Evolutionary conservation across 2,888 invertebrate genomes (phyloP).

Genomic region (Folsomia manolachei): DNA sequence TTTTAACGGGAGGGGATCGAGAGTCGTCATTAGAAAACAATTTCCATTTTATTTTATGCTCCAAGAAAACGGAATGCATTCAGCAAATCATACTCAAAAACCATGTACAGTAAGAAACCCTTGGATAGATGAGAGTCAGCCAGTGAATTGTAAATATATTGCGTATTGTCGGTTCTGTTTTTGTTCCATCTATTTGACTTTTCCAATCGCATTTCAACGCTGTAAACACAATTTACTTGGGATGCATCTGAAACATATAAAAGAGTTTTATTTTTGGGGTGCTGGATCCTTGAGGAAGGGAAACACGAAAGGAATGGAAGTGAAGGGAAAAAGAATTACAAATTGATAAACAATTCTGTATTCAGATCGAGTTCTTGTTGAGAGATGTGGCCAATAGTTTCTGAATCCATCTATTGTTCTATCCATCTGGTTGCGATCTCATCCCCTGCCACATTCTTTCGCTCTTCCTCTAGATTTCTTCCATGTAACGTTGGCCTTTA

Average conservation of each 20-base stretch:
- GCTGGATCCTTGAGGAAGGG: background rate
- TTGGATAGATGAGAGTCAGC: too few species aligned
- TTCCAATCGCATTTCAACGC: background rate
- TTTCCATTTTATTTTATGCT: background rate
- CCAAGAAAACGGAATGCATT: too few species aligned
- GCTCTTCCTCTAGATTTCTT: background rate
- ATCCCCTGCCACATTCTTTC: constrained; percentile 2
- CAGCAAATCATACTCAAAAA: too few species aligned
- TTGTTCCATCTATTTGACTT: background rate
- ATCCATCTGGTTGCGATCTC: background rate
- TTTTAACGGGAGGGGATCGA: background rate
- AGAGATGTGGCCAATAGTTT: constrained; percentile 10
- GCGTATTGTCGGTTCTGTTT: background rate
- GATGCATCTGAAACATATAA: constrained; percentile 12
- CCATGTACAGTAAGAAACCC: background rate
- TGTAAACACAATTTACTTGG: constrained; percentile 11
- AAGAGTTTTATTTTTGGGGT: background rate
- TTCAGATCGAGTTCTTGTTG: constrained; percentile 15
- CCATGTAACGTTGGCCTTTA: constrained; percentile 14
- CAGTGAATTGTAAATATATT: too few species aligned
- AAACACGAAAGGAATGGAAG: background rate
- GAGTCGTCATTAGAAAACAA: constrained; percentile 2
- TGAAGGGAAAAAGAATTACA: constrained; percentile 20
- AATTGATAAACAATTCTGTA: constrained; percentile 23
- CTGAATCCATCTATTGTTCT: constrained; percentile 6